A percentile compares a stretch with the other conserved stretches of the same genome.
Evolutionary conservation across 2,888 invertebrate genomes (phyloP).

Genomic region (Acleris holmiana): DNA sequence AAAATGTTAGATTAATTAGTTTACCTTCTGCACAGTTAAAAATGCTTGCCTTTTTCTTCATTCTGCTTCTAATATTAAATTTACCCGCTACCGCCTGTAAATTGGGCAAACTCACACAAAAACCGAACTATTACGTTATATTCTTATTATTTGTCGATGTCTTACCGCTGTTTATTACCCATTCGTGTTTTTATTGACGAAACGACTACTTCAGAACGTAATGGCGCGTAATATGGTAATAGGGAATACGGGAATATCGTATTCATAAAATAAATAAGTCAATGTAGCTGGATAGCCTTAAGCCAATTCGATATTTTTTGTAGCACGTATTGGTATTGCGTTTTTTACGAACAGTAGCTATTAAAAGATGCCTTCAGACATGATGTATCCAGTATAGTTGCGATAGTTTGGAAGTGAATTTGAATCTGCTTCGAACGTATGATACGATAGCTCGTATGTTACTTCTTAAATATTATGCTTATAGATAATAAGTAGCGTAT

Average conservation of each 20-base stretch:
- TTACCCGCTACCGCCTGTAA: slow-evolving; percentile 7
- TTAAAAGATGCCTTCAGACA: background rate
- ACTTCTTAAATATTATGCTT: too few species aligned
- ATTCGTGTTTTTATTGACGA: slow-evolving; percentile 38
- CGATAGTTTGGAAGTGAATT: background rate
- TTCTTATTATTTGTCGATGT: slow-evolving; percentile 12
- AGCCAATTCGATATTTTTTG: background rate
- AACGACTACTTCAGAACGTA: slow-evolving; percentile 35
- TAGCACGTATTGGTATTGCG: background rate
- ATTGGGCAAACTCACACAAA: background rate
- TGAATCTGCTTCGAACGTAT: too few species aligned
- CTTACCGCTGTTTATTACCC: slow-evolving; percentile 29
- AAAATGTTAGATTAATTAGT: too few species aligned
- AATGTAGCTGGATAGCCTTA: slow-evolving; percentile 17
- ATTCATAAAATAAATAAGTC: slow-evolving; percentile 18
- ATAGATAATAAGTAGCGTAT: too few species aligned
- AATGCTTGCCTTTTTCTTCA: background rate
- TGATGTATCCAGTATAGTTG: background rate
- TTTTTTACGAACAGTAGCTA: background rate
- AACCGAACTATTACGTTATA: background rate
- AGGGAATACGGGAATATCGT: slow-evolving; percentile 12
- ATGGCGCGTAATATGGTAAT: slow-evolving; percentile 37
- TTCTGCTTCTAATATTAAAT: background rate
- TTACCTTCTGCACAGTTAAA: too few species aligned
- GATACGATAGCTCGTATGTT: too few species aligned